A percentile compares a stretch with the other conserved stretches of the same genome.
phyloP scores from a whole-genome alignment of 2,888 invertebrate genomes.

The Ennomos fuscantarius region DNA sequence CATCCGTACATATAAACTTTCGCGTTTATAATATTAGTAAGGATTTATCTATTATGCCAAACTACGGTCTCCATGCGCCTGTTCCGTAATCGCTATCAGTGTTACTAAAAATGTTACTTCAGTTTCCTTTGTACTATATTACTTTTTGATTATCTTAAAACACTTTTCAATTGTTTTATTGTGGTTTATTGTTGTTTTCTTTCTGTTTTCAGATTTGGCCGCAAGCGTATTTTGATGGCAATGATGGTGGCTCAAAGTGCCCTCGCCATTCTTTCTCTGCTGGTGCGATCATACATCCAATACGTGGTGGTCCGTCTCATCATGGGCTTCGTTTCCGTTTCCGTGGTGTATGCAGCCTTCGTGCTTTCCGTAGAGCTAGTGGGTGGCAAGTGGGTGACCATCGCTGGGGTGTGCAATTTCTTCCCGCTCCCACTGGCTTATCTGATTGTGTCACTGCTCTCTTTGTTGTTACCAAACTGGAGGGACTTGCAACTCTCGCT shows the following conservation, averaged over 20 bases:
- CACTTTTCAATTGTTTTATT: no score
- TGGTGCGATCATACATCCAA: slow-evolving; percentile 89
- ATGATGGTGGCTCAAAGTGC: slow-evolving; percentile 89
- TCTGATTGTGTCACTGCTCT: slow-evolving; percentile 89
- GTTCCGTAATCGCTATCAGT: no score
- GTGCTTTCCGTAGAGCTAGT: slow-evolving; percentile 92
- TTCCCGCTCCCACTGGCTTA: slow-evolving; percentile 92
- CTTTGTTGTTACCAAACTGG: slow-evolving; percentile 89
- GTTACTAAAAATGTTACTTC: no score
- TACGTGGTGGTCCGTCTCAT: slow-evolving; percentile 89
- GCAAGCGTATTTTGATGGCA: slow-evolving; percentile 90
- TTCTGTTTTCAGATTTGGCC: slow-evolving; percentile 85
- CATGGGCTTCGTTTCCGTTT: slow-evolving; percentile 91
- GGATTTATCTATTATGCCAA: no score
- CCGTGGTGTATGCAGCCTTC: slow-evolving; percentile 92
- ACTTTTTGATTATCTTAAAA: no score
- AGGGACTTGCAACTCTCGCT: slow-evolving; percentile 89
- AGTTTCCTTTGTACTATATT: no score
- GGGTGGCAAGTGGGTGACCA: slow-evolving; percentile 91
- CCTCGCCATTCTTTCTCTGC: slow-evolving; percentile 88
- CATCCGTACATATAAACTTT: no score
- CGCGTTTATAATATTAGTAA: no score
- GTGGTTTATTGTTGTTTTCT: no score
- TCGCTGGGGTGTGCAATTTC: slow-evolving; percentile 92
- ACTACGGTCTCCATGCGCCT: no score